Evolutionary conservation across 2,797 vertebrate species (phyloP).

Genomic region (Salmo trutta): DNA sequence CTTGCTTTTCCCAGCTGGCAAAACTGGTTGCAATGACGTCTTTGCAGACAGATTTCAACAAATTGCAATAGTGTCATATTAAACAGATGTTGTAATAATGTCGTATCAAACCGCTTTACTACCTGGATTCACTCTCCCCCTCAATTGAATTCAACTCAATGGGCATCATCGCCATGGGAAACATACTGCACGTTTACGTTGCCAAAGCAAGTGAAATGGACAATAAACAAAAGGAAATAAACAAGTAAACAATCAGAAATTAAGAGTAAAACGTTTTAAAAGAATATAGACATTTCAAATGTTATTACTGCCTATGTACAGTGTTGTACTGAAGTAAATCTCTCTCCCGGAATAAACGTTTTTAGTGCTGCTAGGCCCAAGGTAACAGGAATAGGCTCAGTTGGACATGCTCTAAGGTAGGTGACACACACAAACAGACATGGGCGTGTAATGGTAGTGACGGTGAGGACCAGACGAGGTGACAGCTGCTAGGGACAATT

Average conservation of each 20-base stretch:
- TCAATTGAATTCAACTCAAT: background rate
- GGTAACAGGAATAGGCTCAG: background rate
- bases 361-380: background rate
- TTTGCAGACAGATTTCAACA: background rate
- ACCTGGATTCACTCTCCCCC: background rate
- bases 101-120: background rate
- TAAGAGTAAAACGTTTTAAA: too few relatives aligned
- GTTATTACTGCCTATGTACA: too few relatives aligned
- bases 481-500: conserved; percentile 13
- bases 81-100: background rate
- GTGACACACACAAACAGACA: background rate
- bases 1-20: background rate
- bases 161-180: too few relatives aligned
- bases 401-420: background rate
- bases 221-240: too few relatives aligned
- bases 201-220: too few relatives aligned
- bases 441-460: background rate
- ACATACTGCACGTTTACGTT: too few relatives aligned
- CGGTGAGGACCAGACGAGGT: conserved; percentile 17
- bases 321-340: background rate
- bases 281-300: too few relatives aligned
- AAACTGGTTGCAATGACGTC: background rate
- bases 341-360: background rate
- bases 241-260: too few relatives aligned
- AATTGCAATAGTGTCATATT: background rate